Evolutionary conservation across 2,888 invertebrate genomes (phyloP).

Genomic region (Leucoma salicis): DNA sequence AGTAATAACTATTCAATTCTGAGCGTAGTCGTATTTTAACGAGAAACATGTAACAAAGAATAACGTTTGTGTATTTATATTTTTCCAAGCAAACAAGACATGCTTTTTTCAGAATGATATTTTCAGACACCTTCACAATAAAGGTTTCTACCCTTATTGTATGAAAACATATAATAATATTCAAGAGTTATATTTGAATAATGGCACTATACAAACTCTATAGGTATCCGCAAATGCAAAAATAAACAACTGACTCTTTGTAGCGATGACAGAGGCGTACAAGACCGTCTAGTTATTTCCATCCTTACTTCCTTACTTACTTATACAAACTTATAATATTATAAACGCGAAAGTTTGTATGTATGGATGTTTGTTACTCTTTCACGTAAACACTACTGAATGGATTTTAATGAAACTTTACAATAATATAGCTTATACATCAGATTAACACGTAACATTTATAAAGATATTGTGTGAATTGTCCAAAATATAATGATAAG

Average conservation of each 20-base stretch:
- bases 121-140: slow-evolving; percentile 10
- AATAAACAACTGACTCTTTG: slow-evolving; percentile 38
- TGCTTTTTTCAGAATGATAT: slow-evolving; percentile 6
- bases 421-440: too few species aligned
- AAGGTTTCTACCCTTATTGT: slow-evolving; percentile 8
- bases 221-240: slow-evolving; percentile 23
- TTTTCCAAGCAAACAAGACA: slow-evolving; percentile 9
- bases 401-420: too few species aligned
- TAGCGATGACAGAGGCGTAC: slow-evolving; percentile 28
- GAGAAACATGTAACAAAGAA: slow-evolving; percentile 4
- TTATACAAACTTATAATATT: too few species aligned
- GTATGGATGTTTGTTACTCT: too few species aligned
- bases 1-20: slow-evolving; percentile 1
- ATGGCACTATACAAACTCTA: slow-evolving; percentile 8
- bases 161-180: slow-evolving; percentile 8
- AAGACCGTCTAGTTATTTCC: slow-evolving; percentile 36
- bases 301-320: too few species aligned
- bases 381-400: too few species aligned
- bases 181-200: slow-evolving; percentile 7
- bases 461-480: too few species aligned
- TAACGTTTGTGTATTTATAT: slow-evolving; percentile 2
- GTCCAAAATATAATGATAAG: too few species aligned
- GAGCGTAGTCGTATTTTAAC: slow-evolving; percentile 4
- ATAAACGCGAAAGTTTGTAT: too few species aligned
- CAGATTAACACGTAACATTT: too few species aligned